These are phyloP conservation scores for Rutpela maculata DNA, from an alignment of 2,888 invertebrate species.

Conservation along the genomic window DNA sequence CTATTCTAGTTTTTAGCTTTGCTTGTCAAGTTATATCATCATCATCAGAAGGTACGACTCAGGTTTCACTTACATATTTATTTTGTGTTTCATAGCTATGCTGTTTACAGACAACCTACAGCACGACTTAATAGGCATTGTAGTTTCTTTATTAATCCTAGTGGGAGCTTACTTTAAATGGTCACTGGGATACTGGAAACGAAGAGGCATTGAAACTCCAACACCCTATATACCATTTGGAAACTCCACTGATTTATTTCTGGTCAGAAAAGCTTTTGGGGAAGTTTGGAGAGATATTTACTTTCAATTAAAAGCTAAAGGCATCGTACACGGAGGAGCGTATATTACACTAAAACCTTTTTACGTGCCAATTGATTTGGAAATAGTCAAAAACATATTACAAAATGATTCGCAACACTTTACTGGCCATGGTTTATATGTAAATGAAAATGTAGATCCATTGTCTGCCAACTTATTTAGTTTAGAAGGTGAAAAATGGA, in stretches of 20 bases:
- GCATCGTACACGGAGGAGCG: slow-evolving; percentile 55
- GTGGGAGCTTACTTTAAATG: slow-evolving; percentile 29
- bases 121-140: slow-evolving; percentile 1
- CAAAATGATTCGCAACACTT: slow-evolving; percentile 75
- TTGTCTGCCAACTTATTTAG: slow-evolving; percentile 61
- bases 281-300: slow-evolving; percentile 38
- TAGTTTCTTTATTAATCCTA: background rate
- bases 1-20: too few species aligned
- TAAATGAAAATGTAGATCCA: slow-evolving; percentile 64
- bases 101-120: background rate
- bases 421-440: slow-evolving; percentile 34
- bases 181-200: slow-evolving; percentile 41
- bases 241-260: slow-evolving; percentile 25
- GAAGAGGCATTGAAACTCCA: slow-evolving; percentile 34
- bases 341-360: slow-evolving; percentile 69
- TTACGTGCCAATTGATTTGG: slow-evolving; percentile 56
- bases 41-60: too few species aligned
- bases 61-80: too few species aligned
- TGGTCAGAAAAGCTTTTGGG: slow-evolving; percentile 20
- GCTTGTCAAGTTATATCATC: too few species aligned
- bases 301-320: slow-evolving; percentile 27
- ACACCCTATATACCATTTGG: slow-evolving; percentile 42
- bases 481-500: slow-evolving; percentile 69
- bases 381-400: slow-evolving; percentile 72
- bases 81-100: slow-evolving; percentile 12